Conservation (phyloP, 1,140 invertebrate species). For the Drosophila quadrilineata region DNA sequence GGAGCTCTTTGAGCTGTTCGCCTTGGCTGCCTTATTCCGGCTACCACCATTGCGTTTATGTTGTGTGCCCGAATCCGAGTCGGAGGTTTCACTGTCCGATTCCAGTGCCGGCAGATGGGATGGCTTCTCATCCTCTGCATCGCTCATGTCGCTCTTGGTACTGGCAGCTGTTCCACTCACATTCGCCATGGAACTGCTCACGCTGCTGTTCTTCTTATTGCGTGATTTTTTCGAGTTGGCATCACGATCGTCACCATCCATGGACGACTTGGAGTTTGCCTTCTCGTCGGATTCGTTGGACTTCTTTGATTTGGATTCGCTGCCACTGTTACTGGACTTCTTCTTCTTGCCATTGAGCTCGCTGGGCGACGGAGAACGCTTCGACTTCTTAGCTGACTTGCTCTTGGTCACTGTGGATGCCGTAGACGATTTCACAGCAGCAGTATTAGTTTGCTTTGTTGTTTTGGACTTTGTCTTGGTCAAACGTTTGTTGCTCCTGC, state of each 20-base stretch:
- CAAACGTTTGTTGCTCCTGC: constrained; percentile 82
- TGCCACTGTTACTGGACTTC: constrained; percentile 71
- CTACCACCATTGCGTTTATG: constrained; percentile 68
- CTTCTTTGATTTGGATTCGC: constrained; percentile 83
- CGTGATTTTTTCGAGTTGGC: constrained; percentile 48
- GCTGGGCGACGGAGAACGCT: constrained; percentile 40
- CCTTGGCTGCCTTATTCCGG: constrained; percentile 28
- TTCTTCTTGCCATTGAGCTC: constrained; percentile 62
- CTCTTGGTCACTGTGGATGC: constrained; percentile 5
- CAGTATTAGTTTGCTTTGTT: constrained; percentile 52
- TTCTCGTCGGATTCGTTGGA: constrained; percentile 31
- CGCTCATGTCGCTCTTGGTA: constrained; percentile 66
- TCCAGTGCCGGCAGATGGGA: constrained; percentile 44
- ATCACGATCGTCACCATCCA: constrained; percentile 38
- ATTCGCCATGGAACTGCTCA: constrained; percentile 22
- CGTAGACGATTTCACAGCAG: not conserved
- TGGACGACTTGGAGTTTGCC: constrained; percentile 36
- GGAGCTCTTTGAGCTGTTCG: constrained; percentile 51
- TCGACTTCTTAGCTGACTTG: constrained; percentile 33
- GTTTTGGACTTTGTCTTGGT: constrained; percentile 82
- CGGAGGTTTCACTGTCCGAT: constrained; percentile 70
- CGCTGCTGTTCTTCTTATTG: constrained; percentile 42
- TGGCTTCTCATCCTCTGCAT: constrained; percentile 61
- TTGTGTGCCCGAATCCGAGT: constrained; percentile 75
- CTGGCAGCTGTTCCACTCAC: not conserved